These are phyloP conservation scores for Galeopterus variegatus DNA, from an alignment of 2,113 vertebrate genomes.

Conservation along the genomic window DNA sequence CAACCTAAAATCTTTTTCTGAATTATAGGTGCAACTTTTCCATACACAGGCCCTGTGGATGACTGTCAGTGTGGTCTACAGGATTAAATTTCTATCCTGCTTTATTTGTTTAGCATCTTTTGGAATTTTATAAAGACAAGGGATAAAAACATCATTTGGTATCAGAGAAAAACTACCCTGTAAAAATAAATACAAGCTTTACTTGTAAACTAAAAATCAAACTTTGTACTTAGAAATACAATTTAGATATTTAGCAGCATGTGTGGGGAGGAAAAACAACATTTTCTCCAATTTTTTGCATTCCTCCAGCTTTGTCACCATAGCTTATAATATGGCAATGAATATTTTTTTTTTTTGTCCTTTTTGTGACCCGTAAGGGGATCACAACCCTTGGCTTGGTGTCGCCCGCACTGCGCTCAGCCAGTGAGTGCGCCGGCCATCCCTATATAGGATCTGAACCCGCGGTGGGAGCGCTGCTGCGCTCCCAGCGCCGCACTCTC, in stretches of 20 bases:
- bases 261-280: background rate
- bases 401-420: too few relatives aligned
- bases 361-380: too few relatives aligned
- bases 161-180: background rate
- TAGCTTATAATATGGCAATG: background rate
- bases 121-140: slow-evolving; percentile 41
- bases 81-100: background rate
- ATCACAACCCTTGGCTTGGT: too few relatives aligned
- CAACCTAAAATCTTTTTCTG: slow-evolving; percentile 2
- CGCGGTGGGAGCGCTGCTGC: too few relatives aligned
- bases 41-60: background rate
- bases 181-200: background rate
- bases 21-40: background rate
- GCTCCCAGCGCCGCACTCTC: too few relatives aligned
- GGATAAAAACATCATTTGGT: background rate
- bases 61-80: background rate
- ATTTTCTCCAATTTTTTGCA: background rate
- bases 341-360: too few relatives aligned
- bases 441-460: too few relatives aligned
- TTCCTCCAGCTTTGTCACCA: background rate
- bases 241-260: background rate
- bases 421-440: too few relatives aligned
- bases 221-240: background rate
- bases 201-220: slow-evolving; percentile 50
- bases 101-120: background rate